These are phyloP conservation scores for Ranitomeya variabilis DNA, from an alignment of 2,113 vertebrate genomes.

Conservation along the genomic window DNA sequence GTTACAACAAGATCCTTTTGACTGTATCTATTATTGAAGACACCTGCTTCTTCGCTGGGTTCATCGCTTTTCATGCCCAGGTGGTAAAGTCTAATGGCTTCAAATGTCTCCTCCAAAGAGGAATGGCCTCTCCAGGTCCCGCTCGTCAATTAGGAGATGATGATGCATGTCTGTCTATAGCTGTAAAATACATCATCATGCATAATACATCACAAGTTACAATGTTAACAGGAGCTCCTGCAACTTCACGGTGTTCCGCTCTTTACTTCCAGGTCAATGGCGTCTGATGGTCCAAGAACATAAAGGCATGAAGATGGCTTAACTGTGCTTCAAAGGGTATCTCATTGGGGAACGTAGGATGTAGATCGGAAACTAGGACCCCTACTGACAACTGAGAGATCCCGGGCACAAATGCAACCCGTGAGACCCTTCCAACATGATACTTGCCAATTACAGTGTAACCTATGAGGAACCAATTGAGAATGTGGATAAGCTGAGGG, in stretches of 20 bases:
- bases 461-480: too few relatives aligned
- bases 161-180: not conserved
- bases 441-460: too few relatives aligned
- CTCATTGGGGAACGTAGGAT: too few relatives aligned
- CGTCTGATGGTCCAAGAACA: not conserved
- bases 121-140: not conserved
- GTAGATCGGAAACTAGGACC: too few relatives aligned
- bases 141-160: not conserved
- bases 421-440: too few relatives aligned
- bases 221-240: not conserved
- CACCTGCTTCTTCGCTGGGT: not conserved
- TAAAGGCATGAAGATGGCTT: too few relatives aligned
- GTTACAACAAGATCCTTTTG: not conserved
- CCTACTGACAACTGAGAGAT: too few relatives aligned
- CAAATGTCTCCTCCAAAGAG: not conserved
- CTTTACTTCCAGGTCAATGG: not conserved
- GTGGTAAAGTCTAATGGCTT: not conserved
- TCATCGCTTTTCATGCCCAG: not conserved
- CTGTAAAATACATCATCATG: not conserved
- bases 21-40: not conserved
- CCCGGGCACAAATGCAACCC: too few relatives aligned
- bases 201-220: not conserved
- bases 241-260: not conserved
- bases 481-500: too few relatives aligned
- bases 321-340: too few relatives aligned